Base-by-base conservation (phyloP, 2,888 invertebrate species). In the Augiades crinisus region DNA sequence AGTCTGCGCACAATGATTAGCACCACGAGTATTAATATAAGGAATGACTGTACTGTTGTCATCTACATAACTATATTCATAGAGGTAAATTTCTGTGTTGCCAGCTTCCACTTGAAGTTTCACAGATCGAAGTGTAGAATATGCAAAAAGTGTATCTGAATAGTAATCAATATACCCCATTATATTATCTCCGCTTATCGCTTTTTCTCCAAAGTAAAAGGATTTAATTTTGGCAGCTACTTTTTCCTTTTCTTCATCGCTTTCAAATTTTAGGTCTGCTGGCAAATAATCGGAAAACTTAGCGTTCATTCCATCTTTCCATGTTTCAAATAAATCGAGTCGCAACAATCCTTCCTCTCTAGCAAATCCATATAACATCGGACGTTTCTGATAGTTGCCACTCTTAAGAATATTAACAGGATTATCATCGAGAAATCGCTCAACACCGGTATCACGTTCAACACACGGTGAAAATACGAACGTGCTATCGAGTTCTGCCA, bases 211-310 rank as follows among this genome's bases (percentile, higher is more conserved):
- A 56, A 79, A 80, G 60, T 76, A 77, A 60, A 71, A 75, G 4
- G 65, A 44, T 56, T 72, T 76, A 1, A 74, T 52, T 44, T 45
- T 47, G 21, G 56, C 47, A 2, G 63, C 62, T 0, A 76, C 53
- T 40, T 57, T 43, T 22, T 68, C 55, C 40, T 56, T 72, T 45
- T 74, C 62, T 37, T 59, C 40, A 12, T 31, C 17, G 24, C 19
- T 31, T 33, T n/a, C n/a, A n/a, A n/a, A n/a, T n/a, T n/a, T n/a
- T n/a, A n/a, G n/a, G n/a, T n/a, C n/a, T n/a, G n/a, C 47, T 2
- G 82, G 79, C 12, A 83, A 27, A 47, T 76, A 80, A 5, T 78
- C 68, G 0, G 75, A 67, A 62, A 81, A 80, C 0, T 68, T 72
- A 8, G 67, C 55, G 62, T 76, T 75, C 76, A 81, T 78, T 45